Evolutionary conservation across 1,140 invertebrate species (phyloP), one percentile per base, ranked within the genome.

Genomic region (Solenopsis fugax): DNA sequence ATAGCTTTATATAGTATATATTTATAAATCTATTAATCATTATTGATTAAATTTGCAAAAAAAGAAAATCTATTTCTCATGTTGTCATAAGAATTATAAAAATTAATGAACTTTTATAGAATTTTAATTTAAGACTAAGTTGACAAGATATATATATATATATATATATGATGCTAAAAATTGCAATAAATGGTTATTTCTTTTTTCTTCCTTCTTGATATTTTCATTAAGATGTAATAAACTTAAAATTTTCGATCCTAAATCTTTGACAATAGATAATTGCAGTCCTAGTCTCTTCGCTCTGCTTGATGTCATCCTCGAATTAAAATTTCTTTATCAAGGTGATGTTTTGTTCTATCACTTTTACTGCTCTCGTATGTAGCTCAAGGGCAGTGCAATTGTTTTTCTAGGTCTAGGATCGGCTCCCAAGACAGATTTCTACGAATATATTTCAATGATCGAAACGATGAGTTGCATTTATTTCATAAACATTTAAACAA

Each of bases 241-340:
- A 67, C 10, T 45, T 21, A 4, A 37, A 69, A 45, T 52, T 41
- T 71, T 45, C 0, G 0, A 69, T 54, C 1, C 18, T 10, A 24
- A 9, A 5, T 71, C 10, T 71, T 71, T 24, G 3, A 24, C 21
- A 6, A 4, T 18, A 41, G 16, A 67, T n/a, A 16, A 52, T n/a
- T 71, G 4, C 16, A 56, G 34, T 41, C 4, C 3, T 41, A 34
- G n/a, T 45, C 9, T 58, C 18, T 60, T 37, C 2, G 29, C 29
- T 76, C 41, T 41, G 37, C 24, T 48, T 62, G 18, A 65, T 41
- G 13, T 37, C n/a, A 81, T 60, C 10, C 24, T 52, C 65, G 48
- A 86, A 81, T 69, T 81, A 29, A n/a, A 81, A 81, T 86, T 86
- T 86, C 58, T 81, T 48, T 71, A 86, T 86, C 48, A 81, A 86